Evolutionary conservation across 2,797 vertebrate genomes (phyloP).

Genomic region (Alca torda): DNA sequence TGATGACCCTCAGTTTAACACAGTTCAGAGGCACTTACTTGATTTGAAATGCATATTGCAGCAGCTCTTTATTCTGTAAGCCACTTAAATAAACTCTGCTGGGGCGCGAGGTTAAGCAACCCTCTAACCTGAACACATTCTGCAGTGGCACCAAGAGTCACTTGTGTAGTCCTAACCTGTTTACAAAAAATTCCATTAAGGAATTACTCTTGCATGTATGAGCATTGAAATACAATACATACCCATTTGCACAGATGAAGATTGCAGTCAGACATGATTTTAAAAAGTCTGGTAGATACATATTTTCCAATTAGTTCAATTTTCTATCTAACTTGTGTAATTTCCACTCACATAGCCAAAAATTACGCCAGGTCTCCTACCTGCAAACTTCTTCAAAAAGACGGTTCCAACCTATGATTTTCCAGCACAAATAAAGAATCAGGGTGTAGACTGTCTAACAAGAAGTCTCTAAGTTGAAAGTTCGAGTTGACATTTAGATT

Average conservation of each 20-base stretch:
- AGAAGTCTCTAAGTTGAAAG: background rate
- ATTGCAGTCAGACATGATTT: background rate
- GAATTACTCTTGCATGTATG: background rate
- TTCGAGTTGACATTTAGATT: background rate
- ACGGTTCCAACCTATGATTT: background rate
- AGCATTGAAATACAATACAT: background rate
- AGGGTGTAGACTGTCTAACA: background rate
- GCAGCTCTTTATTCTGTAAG: background rate
- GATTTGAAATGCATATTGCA: background rate
- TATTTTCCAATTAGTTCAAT: background rate
- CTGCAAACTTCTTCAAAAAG: background rate
- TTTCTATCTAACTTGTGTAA: background rate
- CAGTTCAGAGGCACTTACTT: background rate
- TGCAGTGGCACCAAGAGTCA: background rate
- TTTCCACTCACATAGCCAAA: background rate
- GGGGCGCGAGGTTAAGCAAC: background rate
- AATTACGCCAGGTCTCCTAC: background rate
- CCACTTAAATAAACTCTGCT: background rate
- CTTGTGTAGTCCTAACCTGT: background rate
- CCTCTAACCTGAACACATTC: background rate
- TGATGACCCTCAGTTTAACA: background rate
- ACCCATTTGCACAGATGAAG: background rate
- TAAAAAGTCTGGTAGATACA: background rate
- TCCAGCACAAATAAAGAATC: background rate
- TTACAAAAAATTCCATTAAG: background rate